Base-by-base conservation (phyloP, 2,113 vertebrate species). In the Megaceryle maxima region DNA sequence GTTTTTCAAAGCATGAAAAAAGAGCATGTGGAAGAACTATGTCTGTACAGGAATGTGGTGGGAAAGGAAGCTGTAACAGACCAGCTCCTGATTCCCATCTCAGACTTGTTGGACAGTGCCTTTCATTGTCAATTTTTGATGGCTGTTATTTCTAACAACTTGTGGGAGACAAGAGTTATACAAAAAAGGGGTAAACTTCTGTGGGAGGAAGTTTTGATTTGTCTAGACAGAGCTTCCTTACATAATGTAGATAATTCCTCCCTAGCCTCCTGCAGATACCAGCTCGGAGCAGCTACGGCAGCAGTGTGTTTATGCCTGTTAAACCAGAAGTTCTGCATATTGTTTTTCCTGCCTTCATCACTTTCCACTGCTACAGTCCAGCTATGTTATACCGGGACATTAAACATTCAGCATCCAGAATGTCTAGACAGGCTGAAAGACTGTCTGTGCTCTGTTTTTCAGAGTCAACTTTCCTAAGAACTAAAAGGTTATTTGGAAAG, bases 301-400 rank as follows among this genome's bases (percentile, higher is more conserved):
- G 41, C n/a, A 9, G 35, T 41, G 35, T 21, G 25, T 82, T 87
- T 94, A 80, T 55, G 77, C 87, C 77, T 95, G 91, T 75, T 91
- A 96, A 96, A 97, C 91, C 83, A 94, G 95, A 94, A 94, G 69
- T 91, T 95, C 92, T 96, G 94, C 91, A 77, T 94, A 60, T 73
- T 89, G 95, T 91, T 93, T 95, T 94, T 91, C 73, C 77, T 95
- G 51, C 66, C 89, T 96, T 75, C 87, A 72, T 73, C 43, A 43
- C 77, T 92, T 96, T 96, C 53, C 78, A 57, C 53, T 85, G 74
- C 87, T 87, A 6, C 26, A 94, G 74, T 72, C 60, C 91, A 94
- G 78, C 77, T 89, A 68, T 56, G 66, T 79, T 75, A 64, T 39
- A 89, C 77, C 22, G 87, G 69, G 43, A 48, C 66, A 73, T 89